Evolutionary conservation across 2,888 invertebrate genomes (phyloP), one percentile per base, ranked within the genome.

Genomic region (Stomorhina lunata): DNA sequence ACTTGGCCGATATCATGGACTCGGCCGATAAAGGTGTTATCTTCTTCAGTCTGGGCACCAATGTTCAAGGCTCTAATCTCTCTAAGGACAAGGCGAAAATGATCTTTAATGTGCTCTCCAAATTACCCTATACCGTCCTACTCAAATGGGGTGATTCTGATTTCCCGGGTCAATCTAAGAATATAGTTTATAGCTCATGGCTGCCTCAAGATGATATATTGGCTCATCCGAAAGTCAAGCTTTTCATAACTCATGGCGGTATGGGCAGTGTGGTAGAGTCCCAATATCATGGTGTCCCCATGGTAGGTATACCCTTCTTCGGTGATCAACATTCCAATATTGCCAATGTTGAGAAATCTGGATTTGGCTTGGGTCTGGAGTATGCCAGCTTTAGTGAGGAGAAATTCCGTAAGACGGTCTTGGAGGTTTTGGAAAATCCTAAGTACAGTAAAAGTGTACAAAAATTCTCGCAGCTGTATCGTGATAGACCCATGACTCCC

Each of bases 291-390:
- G 95, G 94, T 2, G 95, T 95, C 0, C 95, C 96, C 0, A 94
- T 95, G 10, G 93, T 96, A 29, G 93, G 94, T 0, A 93, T 96
- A 72, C 96, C 96, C 0, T 94, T 96, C 0, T 95, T 95, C 90
- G 95, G 95, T 85, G 96, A 96, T 88, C 96, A 96, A 89, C 95
- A 95, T 84, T 93, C 94, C 1, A 96, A 96, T 88, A 94, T 95
- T 0, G 94, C 94, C 0, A 95, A 95, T 90, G 95, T 95, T 0
- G 94, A 93, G 90, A 87, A 92, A 2, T 93, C 94, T 76, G 95
- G 95, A 1, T 88, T 81, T 50, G 88, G 87, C 3, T 65, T 87
- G 17, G 48, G 43, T 2, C 61, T 88, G 4, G 83, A 86, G 17
- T 86, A 85, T 53, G 4, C 63, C 2, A 81, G 77, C 0, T 40